These are phyloP conservation scores for Harpalus rubripes DNA, from an alignment of 2,888 invertebrate species.

Conservation along the genomic window DNA sequence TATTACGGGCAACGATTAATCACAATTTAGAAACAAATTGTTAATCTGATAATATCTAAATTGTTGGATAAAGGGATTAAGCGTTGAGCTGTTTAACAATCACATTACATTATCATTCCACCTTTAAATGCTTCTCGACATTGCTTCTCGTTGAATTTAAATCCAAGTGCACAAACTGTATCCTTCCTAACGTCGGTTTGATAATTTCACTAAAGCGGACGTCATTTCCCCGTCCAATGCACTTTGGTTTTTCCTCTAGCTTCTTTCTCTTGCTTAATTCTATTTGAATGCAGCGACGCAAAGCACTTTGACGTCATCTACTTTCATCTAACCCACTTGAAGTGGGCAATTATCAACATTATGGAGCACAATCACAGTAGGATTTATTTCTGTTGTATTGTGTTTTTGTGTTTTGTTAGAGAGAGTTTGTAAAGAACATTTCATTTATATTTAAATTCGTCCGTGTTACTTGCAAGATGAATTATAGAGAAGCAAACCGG, in stretches of 20 bases:
- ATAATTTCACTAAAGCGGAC: conserved; percentile 31
- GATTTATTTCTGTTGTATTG: conserved; percentile 7
- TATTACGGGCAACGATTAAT: not conserved
- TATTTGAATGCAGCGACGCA: conserved; percentile 24
- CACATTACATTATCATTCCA: conserved; percentile 6
- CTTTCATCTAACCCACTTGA: not conserved
- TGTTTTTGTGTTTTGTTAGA: not conserved
- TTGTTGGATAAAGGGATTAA: conserved; percentile 6
- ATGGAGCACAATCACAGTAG: conserved; percentile 25
- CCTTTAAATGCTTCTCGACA: conserved; percentile 7
- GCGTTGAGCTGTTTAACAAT: not conserved
- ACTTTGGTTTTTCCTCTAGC: not conserved
- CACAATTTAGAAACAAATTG: not conserved
- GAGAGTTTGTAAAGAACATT: not conserved
- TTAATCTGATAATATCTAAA: not conserved
- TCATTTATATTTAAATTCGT: conserved; percentile 20
- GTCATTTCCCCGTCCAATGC: conserved; percentile 7
- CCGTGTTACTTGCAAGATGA: conserved; percentile 6
- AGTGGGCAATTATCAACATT: conserved; percentile 17
- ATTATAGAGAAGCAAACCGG: not conserved
- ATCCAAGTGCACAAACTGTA: conserved; percentile 25
- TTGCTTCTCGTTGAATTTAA: not conserved
- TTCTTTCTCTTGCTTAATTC: conserved; percentile 35
- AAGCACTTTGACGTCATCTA: not conserved
- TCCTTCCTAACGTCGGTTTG: not conserved